Base-by-base conservation (phyloP, 2,888 invertebrate genomes). In the Stenodera caucasica region DNA sequence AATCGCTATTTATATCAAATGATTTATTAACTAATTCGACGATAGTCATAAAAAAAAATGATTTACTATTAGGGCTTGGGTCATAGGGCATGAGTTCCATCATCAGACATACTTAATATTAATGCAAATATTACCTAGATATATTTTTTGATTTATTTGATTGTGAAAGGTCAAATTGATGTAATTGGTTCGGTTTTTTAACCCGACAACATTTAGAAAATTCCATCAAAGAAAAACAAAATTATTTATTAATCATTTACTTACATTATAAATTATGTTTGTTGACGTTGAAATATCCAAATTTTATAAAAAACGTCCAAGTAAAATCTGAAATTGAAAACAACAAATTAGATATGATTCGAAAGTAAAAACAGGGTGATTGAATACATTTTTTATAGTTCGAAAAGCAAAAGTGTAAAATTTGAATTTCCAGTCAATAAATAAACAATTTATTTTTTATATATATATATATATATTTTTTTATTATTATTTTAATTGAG, bases 11-110 rank as follows among this genome's bases (percentile, higher is more conserved):
- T 26, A 26, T 26, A 5, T 26, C 5, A 26, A 26, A 26, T 40
- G 15, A 40, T 45, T 12, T 21, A 45, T n/a, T 21, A 45, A 45
- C 23, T 45, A n/a, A n/a, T n/a, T n/a, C n/a, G n/a, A n/a, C n/a
- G 18, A 23, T 23, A 12, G 23, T n/a, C 45, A 70, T 66, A 65
- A 65, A 66, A 67, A 66, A 65, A 58, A 67, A 69, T 69, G 63
- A 57, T 64, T 55, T 63, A 52, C 57, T 53, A 18, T 23, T 23
- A 12, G 23, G 58, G 54, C 64, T 67, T 62, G 61, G 70, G 70
- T 70, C 70, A 69, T 54, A 62, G 63, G 63, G 61, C 54, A 67
- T 61, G 60, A 59, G 57, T 55, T 58, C 56, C 61, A 58, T 64
- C 61, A 59, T 18, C 45, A 57, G 53, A 45, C 45, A 45, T 45